A percentile compares a stretch with the other conserved stretches of the same genome.
Evolutionary conservation across 2,888 invertebrate species (phyloP).

Genomic region (Aphidius colemani): DNA sequence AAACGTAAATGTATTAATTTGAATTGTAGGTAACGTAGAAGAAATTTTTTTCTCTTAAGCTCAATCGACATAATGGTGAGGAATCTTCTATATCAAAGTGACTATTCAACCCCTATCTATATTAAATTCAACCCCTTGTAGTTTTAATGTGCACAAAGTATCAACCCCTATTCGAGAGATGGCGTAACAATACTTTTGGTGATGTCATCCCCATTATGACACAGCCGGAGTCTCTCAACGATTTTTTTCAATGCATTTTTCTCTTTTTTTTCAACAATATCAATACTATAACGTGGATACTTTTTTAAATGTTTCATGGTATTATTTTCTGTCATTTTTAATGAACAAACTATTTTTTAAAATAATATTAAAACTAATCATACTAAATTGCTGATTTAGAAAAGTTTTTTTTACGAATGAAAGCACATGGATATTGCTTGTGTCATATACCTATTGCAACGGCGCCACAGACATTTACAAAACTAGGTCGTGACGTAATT

Average conservation of each 20-base stretch:
- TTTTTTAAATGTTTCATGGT: too few species aligned
- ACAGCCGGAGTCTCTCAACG: conserved; percentile 28
- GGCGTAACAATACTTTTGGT: conserved; percentile 30
- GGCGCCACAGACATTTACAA: conserved; percentile 21
- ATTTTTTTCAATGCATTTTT: conserved; percentile 17
- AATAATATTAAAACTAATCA: too few species aligned
- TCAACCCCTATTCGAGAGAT: conserved; percentile 28
- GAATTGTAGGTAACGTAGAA: conserved; percentile 36
- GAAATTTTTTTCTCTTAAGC: background rate
- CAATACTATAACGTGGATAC: too few species aligned
- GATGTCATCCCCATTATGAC: conserved; percentile 5
- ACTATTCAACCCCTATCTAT: conserved; percentile 26
- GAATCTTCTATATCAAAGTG: conserved; percentile 21
- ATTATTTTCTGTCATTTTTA: too few species aligned
- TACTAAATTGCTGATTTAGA: background rate
- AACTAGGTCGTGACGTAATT: conserved; percentile 36
- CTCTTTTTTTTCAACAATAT: too few species aligned
- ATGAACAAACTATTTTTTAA: too few species aligned
- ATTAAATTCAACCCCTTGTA: conserved; percentile 24
- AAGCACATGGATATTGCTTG: conserved; percentile 16
- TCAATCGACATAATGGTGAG: conserved; percentile 30
- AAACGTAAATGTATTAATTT: too few species aligned
- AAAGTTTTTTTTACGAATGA: background rate
- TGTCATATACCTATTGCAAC: background rate
- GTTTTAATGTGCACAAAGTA: conserved; percentile 21